A percentile compares a stretch with the other conserved stretches of the same genome.
These are phyloP conservation scores for Pterocles orientalis DNA, from an alignment of 2,113 vertebrate species.

Conservation along the genomic window DNA sequence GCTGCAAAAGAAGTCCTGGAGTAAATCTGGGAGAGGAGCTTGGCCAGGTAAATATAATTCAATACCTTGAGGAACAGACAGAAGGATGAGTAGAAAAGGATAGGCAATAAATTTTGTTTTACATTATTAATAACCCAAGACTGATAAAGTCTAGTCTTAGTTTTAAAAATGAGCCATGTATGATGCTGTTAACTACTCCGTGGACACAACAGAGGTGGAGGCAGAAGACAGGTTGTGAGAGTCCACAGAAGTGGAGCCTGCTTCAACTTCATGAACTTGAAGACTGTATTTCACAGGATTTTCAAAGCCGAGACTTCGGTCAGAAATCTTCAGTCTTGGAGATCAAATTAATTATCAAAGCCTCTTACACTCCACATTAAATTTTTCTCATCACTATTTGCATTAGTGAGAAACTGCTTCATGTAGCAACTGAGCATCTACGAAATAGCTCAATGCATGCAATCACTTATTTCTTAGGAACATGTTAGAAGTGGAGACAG, in stretches of 20 bases:
- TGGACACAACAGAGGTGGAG: fast-evolving
- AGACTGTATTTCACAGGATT: not conserved
- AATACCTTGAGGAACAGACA: not conserved
- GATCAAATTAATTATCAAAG: not conserved
- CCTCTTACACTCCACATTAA: not conserved
- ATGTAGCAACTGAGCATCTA: not conserved
- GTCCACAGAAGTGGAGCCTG: not conserved
- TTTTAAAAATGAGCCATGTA: not conserved
- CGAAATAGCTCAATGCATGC: not conserved
- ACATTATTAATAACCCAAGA: not conserved
- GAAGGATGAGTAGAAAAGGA: not conserved
- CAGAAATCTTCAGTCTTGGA: not conserved
- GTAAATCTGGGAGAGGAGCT: not conserved
- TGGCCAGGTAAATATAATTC: not conserved
- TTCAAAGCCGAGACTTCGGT: not conserved
- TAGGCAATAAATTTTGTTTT: not conserved
- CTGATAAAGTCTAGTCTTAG: not conserved
- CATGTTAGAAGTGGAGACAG: not conserved
- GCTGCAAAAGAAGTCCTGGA: not conserved
- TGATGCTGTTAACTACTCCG: not conserved
- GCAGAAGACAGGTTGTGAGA: not conserved
- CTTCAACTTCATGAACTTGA: not conserved
- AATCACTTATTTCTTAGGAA: not conserved
- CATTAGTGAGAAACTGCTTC: not conserved
- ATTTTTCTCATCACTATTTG: not conserved